Evolutionary conservation across 2,888 invertebrate species (phyloP).

Genomic region (Drosophila nigritarsus): DNA sequence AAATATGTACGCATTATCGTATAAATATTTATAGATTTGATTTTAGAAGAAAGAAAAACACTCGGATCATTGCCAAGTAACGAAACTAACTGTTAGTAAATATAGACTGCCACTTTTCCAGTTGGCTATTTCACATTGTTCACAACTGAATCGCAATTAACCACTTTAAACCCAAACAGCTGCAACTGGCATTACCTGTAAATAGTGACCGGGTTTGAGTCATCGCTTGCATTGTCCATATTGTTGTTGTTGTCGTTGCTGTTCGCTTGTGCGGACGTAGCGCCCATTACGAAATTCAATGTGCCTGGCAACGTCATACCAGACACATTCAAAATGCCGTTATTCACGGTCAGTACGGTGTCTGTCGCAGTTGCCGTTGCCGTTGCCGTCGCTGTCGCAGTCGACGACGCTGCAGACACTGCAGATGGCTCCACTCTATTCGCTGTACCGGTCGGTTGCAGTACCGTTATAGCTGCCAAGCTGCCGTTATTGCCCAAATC

Average conservation of each 20-base stretch:
- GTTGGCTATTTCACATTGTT: neutral
- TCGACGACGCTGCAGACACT: neutral
- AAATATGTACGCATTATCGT: neutral
- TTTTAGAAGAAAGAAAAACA: neutral
- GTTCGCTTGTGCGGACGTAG: conserved; percentile 50
- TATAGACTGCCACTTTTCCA: neutral
- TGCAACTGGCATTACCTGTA: conserved; percentile 89
- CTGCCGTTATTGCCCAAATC: conserved; percentile 8
- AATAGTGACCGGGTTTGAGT: conserved; percentile 94
- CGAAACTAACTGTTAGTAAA: neutral
- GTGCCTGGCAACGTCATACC: conserved; percentile 61
- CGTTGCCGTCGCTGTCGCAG: conserved; percentile 10
- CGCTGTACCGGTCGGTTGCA: conserved; percentile 22
- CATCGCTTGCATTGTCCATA: conserved; percentile 93
- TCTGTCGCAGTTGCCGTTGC: conserved; percentile 12
- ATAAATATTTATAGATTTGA: neutral
- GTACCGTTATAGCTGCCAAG: conserved; percentile 27
- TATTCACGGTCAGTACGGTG: conserved; percentile 78
- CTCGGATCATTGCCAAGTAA: neutral
- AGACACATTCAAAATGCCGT: conserved; percentile 28
- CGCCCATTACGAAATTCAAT: conserved; percentile 67
- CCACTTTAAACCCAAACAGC: neutral
- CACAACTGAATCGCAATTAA: no score
- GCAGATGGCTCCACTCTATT: neutral
- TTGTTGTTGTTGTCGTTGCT: conserved; percentile 89